These are phyloP conservation scores for Hydropsyche betteni DNA, from an alignment of 2,888 invertebrate species.

Conservation along the genomic window DNA sequence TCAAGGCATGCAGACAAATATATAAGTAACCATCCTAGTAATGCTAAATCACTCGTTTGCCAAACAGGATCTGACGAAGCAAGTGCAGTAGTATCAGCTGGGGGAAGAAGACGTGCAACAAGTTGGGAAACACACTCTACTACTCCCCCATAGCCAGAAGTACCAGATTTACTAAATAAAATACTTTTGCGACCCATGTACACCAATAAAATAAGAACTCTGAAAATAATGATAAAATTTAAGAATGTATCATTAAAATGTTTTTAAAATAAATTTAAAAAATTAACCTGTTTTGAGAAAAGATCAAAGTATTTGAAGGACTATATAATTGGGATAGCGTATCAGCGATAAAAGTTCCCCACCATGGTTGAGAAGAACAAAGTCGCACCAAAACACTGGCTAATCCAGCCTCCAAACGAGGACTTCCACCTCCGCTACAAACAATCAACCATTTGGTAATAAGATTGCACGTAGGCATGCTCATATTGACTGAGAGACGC, in stretches of 20 bases:
- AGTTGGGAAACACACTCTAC: conserved; percentile 71
- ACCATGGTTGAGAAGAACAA: conserved; percentile 82
- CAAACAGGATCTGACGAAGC: conserved; percentile 56
- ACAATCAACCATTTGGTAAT: conserved; percentile 56
- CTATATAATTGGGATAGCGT: conserved; percentile 82
- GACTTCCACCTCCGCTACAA: conserved; percentile 72
- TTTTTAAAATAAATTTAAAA: neutral
- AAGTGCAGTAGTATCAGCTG: conserved; percentile 54
- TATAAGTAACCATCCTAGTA: conserved; percentile 79
- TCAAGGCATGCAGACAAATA: conserved; percentile 80
- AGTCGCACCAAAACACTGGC: conserved; percentile 82
- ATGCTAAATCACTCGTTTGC: conserved; percentile 70
- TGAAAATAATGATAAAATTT: conserved; percentile 55
- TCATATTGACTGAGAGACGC: conserved; percentile 43
- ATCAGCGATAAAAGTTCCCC: conserved; percentile 90
- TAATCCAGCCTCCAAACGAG: conserved; percentile 80
- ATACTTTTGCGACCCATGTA: conserved; percentile 87
- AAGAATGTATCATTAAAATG: neutral
- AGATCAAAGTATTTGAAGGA: conserved; percentile 78
- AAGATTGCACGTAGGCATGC: conserved; percentile 45
- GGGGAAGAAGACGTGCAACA: conserved; percentile 66
- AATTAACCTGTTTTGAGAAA: conserved; percentile 83
- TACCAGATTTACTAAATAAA: conserved; percentile 53
- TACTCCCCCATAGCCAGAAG: conserved; percentile 68
- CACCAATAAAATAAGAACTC: conserved; percentile 86